Base-by-base conservation (phyloP, 2,797 vertebrate species). In the Cossypha heuglini region DNA sequence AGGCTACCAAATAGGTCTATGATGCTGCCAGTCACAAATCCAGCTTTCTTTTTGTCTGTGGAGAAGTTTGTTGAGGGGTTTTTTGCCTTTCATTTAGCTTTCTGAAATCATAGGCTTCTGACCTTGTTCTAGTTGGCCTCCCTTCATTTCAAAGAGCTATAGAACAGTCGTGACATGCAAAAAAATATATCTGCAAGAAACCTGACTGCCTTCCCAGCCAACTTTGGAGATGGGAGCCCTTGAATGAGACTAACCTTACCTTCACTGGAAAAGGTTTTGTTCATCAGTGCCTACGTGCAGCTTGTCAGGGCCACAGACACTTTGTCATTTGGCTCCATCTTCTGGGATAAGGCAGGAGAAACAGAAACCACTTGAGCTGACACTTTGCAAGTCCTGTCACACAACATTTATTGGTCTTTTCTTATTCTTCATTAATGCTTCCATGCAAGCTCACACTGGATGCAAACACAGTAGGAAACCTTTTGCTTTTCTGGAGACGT, bases 271-370 rank as follows among this genome's bases (percentile, higher is more conserved):
- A 75, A 42, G 31, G 22, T 31, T 83, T 43, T 83, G n/a, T 25
- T 85, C 43, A 28, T 49, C 6, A 49, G 58, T 11, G 21, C 26
- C 61, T 37, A 4, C 1, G 2, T 43, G 19, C 42, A 54, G 45
- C 37, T 57, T 63, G 8, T 52, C 1, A 0, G 61, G 76, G 46
- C 76, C 66, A 86, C 48, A 66, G 43, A 88, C 83, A 13, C 52
- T 67, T 92, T 86, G 91, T 89, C 81, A 93, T 96, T 92, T 95
- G 78, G 94, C 89, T 96, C 95, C 94, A 91, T 90, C 94, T 96
- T 92, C 92, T 94, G 94, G 94, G 85, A 86, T 45, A 95, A 96
- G 61, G 49, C 78, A 88, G 62, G 72, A 91, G 86, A 54, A 88
- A 58, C 51, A 55, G 26, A 87, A 94, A 46, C 7, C 43, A 21